Evolutionary conservation across 2,113 vertebrate genomes (phyloP).

Genomic region (Herpailurus yagouaroundi): DNA sequence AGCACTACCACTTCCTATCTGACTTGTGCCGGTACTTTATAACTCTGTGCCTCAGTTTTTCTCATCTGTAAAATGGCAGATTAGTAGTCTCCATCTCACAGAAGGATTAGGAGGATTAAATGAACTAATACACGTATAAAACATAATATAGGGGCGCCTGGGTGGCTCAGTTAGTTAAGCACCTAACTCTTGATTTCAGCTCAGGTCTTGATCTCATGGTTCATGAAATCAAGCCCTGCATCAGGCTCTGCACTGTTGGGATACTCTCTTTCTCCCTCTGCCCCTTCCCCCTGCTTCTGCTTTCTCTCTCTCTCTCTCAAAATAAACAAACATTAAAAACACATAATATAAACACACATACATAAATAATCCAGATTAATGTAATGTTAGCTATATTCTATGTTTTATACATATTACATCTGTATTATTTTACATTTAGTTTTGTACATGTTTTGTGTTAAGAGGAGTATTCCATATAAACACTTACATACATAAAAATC

Average conservation of each 20-base stretch:
- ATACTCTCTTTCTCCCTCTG: no score
- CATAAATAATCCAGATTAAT: background rate
- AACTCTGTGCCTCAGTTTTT: slow-evolving; percentile 27
- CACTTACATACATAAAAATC: background rate
- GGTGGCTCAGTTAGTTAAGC: no score
- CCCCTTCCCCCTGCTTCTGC: no score
- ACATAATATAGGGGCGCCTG: background rate
- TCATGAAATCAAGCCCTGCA: no score
- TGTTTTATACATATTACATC: background rate
- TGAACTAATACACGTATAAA: background rate
- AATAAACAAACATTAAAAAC: background rate
- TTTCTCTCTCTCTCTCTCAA: no score
- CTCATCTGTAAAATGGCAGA: background rate
- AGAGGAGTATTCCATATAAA: background rate
- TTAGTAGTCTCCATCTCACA: background rate
- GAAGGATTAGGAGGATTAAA: background rate
- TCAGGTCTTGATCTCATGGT: no score
- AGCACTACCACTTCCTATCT: background rate
- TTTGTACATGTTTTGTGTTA: background rate
- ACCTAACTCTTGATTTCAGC: no score
- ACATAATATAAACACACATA: background rate
- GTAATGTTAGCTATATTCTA: background rate
- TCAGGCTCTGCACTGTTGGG: no score
- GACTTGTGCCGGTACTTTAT: background rate
- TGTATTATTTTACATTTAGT: background rate